Evolutionary conservation across 2,797 vertebrate species (phyloP).

Genomic region (Poeciliopsis gracilis): DNA sequence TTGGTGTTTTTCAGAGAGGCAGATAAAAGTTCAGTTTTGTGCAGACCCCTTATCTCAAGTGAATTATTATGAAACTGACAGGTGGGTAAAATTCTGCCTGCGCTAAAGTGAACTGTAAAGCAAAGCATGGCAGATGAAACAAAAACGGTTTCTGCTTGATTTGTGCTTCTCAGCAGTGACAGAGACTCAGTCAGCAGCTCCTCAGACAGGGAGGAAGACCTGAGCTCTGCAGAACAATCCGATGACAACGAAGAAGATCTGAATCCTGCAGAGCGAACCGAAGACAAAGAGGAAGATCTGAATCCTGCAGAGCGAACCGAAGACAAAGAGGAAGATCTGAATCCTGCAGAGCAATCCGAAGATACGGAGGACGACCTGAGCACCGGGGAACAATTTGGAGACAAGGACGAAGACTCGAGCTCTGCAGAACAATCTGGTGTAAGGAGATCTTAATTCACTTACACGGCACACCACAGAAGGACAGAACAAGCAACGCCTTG

Average conservation of each 20-base stretch:
- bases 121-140: neutral
- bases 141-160: slow-evolving; percentile 2
- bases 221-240: slow-evolving; percentile 40
- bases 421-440: slow-evolving; percentile 17
- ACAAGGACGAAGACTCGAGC: too few species aligned
- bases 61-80: slow-evolving; percentile 74
- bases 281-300: too few species aligned
- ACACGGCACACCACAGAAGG: neutral
- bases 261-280: neutral
- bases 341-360: too few species aligned
- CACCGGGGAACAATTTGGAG: too few species aligned
- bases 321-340: too few species aligned
- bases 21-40: slow-evolving; percentile 71
- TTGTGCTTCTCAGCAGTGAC: slow-evolving; percentile 48
- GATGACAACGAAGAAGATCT: slow-evolving; percentile 27
- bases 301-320: too few species aligned
- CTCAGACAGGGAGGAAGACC: slow-evolving; percentile 65
- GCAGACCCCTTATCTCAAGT: slow-evolving; percentile 66
- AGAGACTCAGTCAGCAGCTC: slow-evolving; percentile 66
- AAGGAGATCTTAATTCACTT: slow-evolving; percentile 15
- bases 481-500: too few species aligned
- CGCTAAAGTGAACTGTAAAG: neutral
- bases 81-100: slow-evolving; percentile 47
- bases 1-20: slow-evolving; percentile 57
- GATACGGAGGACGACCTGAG: too few species aligned